These are phyloP conservation scores for Netelia virgata DNA, from an alignment of 2,888 invertebrate species.

Conservation along the genomic window DNA sequence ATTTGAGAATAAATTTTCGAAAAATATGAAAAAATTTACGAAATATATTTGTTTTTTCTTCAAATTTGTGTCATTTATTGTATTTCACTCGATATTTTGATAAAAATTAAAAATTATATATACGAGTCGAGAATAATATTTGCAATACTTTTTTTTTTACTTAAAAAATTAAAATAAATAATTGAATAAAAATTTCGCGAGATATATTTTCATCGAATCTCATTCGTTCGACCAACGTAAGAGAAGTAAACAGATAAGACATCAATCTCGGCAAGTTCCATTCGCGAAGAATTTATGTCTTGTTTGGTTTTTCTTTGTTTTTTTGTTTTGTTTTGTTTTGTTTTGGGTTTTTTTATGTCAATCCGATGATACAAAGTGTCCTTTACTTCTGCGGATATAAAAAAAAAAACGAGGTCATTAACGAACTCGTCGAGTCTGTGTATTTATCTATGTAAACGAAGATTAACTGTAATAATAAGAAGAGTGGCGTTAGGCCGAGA, in stretches of 20 bases:
- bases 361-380: too few species aligned
- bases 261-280: too few species aligned
- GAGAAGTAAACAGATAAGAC: too few species aligned
- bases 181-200: too few species aligned
- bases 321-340: neutral
- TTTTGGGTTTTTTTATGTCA: neutral
- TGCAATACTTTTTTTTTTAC: too few species aligned
- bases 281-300: neutral
- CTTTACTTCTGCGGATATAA: neutral
- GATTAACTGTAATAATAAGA: neutral
- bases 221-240: too few species aligned
- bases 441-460: neutral
- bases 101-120: neutral
- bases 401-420: conserved; percentile 30
- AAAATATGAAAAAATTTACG: too few species aligned
- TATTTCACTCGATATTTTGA: too few species aligned
- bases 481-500: conserved; percentile 27
- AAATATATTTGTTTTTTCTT: neutral
- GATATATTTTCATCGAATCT: too few species aligned
- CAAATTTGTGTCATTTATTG: too few species aligned
- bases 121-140: neutral
- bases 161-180: too few species aligned
- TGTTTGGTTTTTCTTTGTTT: neutral
- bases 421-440: neutral
- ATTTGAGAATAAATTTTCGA: too few species aligned